phyloP scores from a whole-genome alignment of 1,140 invertebrate genomes.

The Carcinoscorpius rotundicauda region DNA sequence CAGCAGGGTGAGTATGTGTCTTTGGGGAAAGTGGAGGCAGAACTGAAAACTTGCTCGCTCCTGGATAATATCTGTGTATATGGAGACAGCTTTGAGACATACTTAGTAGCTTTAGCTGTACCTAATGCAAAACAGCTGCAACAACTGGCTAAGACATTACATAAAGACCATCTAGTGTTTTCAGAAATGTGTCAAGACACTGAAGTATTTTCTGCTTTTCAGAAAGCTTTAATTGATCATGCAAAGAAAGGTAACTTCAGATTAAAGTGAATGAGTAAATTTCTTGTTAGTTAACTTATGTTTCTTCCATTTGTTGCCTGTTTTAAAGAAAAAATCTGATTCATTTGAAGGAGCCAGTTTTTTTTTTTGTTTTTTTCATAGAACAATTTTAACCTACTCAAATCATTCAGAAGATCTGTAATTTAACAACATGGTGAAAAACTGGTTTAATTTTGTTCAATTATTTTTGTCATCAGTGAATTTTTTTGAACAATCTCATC shows the following conservation, averaged over 20 bases:
- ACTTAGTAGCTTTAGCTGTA: conserved; percentile 81
- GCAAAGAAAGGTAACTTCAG: conserved; percentile 49
- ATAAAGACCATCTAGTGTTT: conserved; percentile 45
- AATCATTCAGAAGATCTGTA: no score
- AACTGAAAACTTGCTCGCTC: conserved; percentile 36
- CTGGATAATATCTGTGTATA: conserved; percentile 40
- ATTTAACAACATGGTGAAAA: no score
- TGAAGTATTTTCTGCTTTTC: conserved; percentile 60
- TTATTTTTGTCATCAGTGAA: no score
- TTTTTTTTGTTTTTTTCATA: no score
- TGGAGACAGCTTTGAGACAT: conserved; percentile 43
- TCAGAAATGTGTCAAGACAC: conserved; percentile 60
- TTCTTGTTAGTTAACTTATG: no score
- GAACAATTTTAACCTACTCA: no score
- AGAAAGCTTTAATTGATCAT: conserved; percentile 62
- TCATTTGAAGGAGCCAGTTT: no score
- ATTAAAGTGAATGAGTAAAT: no score
- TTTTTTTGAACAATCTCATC: no score
- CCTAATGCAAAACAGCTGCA: conserved; percentile 56
- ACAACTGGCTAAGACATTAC: conserved; percentile 50
- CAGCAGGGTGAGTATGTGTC: conserved; percentile 41
- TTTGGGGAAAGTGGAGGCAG: conserved; percentile 32
- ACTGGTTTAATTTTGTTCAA: no score
- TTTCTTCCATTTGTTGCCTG: no score
- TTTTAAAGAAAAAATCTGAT: no score